phyloP scores from a whole-genome alignment of 1,140 invertebrate species.

The Phenacoccus solenopsis region DNA sequence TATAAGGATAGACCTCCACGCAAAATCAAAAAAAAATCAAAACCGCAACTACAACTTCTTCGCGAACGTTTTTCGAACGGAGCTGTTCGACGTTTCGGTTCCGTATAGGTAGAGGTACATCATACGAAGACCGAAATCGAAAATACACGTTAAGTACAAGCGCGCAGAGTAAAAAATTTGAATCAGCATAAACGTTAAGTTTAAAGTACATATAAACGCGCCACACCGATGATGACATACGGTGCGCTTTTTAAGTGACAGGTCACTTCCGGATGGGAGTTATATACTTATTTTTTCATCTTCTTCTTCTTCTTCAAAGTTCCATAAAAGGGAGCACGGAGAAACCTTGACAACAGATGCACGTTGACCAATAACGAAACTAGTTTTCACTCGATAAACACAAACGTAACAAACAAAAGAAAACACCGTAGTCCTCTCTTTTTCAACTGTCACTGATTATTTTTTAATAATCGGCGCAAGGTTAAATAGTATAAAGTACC shows the following conservation, averaged over 20 bases:
- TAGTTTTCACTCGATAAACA: neutral
- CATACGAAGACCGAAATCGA: no score
- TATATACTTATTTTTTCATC: neutral
- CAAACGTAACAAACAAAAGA: neutral
- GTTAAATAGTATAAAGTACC: no score
- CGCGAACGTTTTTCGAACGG: no score
- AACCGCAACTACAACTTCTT: no score
- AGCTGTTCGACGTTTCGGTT: no score
- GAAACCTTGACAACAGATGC: conserved; percentile 1
- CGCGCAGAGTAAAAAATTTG: no score
- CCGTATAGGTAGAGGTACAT: no score
- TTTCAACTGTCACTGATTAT: neutral
- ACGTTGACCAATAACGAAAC: neutral
- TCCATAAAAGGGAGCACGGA: neutral
- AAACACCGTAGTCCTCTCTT: neutral
- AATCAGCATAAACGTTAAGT: no score
- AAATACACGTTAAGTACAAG: no score
- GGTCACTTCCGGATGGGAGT: neutral
- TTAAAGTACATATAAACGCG: neutral
- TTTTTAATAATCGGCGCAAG: conserved; percentile 1
- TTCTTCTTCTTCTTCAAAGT: neutral
- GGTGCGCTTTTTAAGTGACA: neutral
- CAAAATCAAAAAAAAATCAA: no score
- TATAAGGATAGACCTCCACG: no score
- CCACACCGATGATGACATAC: neutral